Base-by-base conservation (phyloP, 1,140 invertebrate genomes). In the Drosophila pseudoananassae region DNA sequence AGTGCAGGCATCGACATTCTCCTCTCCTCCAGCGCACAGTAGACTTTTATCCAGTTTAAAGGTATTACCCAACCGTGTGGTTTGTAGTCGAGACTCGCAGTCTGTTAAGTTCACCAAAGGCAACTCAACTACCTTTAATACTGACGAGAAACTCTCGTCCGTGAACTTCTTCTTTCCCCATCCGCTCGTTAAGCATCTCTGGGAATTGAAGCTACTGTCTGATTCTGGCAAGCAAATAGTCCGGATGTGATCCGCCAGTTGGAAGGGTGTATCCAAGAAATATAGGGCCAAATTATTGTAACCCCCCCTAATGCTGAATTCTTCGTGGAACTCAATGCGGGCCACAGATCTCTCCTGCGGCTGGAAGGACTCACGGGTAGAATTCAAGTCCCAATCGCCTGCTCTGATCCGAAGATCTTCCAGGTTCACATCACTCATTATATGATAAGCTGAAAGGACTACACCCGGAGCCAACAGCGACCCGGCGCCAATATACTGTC, bases 161-260 rank as follows among this genome's bases (percentile, higher is more conserved):
- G 92, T 91, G 94, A 95, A 94, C 65, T 95, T 78, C 64, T 94
- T 93, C 87, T 96, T 96, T 17, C 96, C 96, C 96, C 96, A 98
- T 6, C 97, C 96, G 61, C 94, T 96, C n/a, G 95, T 96, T 47
- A 94, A 93, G 84, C 97, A n/a, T n/a, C n/a, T n/a, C n/a, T n/a
- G n/a, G n/a, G n/a, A n/a, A n/a, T n/a, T n/a, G n/a, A 93, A 76
- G 1, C n/a, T 14, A 7, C 3, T 27, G 40, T 0, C 58, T 93
- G 31, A 31, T 9, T 79, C 40, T 27, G 93, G 92, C 29, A 93
- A 76, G 79, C 95, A 96, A 14, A 95, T 91, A n/a, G 93, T 93
- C 73, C 94, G 94, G 50, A 96, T 94, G 81, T 96, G 93, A 8
- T 93, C 92, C 1, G 91, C 93, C 50, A 94, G 90, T 1, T 80